Conservation (phyloP, 2,113 vertebrate species). For the Rafetus swinhoei region DNA sequence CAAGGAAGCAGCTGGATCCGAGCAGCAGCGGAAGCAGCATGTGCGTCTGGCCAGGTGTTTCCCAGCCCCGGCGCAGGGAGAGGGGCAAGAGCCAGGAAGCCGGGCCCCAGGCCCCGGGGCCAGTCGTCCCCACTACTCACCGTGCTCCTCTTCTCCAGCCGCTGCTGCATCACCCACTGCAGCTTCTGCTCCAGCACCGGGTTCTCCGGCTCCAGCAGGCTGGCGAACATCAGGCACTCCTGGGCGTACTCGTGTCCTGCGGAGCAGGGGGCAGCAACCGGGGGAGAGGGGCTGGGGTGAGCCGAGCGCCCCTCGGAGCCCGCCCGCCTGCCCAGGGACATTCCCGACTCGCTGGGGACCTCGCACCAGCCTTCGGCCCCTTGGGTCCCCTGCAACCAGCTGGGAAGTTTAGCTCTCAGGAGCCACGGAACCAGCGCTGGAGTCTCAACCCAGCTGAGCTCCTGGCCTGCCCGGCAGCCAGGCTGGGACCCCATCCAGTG, state of each 20-base stretch:
- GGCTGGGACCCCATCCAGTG: background rate
- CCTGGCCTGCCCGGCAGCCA: background rate
- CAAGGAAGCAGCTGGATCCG: background rate
- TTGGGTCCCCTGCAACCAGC: too few species aligned
- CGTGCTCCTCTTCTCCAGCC: constrained; percentile 89
- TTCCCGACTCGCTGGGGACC: background rate
- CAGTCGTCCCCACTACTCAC: constrained; percentile 57
- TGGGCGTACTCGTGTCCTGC: constrained; percentile 93
- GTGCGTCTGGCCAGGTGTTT: background rate
- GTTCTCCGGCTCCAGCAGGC: constrained; percentile 89
- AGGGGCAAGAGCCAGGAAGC: background rate
- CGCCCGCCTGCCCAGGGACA: too few species aligned
- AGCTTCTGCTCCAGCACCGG: constrained; percentile 84
- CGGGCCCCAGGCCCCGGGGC: background rate
- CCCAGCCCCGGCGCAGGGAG: background rate
- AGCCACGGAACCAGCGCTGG: too few species aligned
- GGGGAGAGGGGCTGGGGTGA: background rate
- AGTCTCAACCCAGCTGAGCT: background rate
- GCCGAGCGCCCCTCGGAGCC: background rate
- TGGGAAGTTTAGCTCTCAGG: too few species aligned
- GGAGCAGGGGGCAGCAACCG: background rate
- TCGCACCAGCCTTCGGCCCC: background rate
- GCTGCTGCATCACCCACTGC: constrained; percentile 87
- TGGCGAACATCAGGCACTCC: constrained; percentile 93
- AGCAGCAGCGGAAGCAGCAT: background rate